These are phyloP conservation scores for Polyergus mexicanus DNA, from an alignment of 1,140 invertebrate genomes.

Conservation along the genomic window DNA sequence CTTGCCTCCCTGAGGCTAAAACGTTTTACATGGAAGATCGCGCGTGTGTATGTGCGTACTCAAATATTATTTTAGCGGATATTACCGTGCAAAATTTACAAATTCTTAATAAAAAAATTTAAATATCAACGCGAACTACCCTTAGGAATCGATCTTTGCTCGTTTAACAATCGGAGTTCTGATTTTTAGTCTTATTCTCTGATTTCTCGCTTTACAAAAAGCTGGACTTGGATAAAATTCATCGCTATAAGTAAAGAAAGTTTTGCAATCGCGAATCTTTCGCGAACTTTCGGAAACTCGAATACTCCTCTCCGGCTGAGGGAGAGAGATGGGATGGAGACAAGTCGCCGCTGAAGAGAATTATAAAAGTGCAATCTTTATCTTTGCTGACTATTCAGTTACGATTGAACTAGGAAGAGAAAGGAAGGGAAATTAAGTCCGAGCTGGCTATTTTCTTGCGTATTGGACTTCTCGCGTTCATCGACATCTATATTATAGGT, in stretches of 20 bases:
- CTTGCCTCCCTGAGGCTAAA: neutral
- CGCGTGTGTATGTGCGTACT: neutral
- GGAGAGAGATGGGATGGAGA: neutral
- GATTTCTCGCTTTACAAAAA: neutral
- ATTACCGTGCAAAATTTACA: neutral
- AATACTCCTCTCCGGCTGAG: conserved; percentile 28
- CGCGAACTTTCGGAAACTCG: conserved; percentile 41
- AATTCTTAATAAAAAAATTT: neutral
- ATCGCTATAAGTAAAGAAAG: conserved; percentile 43
- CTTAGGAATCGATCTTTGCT: neutral
- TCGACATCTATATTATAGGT: neutral
- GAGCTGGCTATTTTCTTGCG: conserved; percentile 12
- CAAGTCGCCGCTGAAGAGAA: conserved; percentile 42
- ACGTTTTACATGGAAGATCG: conserved; percentile 28
- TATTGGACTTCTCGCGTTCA: conserved; percentile 22
- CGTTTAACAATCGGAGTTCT: neutral
- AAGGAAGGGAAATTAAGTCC: conserved; percentile 15
- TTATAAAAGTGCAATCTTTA: conserved; percentile 55
- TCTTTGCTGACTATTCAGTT: conserved; percentile 24
- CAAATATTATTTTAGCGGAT: conserved; percentile 30
- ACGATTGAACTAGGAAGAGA: neutral
- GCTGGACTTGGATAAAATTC: conserved; percentile 35
- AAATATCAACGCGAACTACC: neutral
- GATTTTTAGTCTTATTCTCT: neutral
- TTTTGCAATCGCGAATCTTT: conserved; percentile 51